Evolutionary conservation across 2,113 vertebrate species (phyloP), one percentile per base, ranked within the genome.

Genomic region (Chlorocebus sabaeus): DNA sequence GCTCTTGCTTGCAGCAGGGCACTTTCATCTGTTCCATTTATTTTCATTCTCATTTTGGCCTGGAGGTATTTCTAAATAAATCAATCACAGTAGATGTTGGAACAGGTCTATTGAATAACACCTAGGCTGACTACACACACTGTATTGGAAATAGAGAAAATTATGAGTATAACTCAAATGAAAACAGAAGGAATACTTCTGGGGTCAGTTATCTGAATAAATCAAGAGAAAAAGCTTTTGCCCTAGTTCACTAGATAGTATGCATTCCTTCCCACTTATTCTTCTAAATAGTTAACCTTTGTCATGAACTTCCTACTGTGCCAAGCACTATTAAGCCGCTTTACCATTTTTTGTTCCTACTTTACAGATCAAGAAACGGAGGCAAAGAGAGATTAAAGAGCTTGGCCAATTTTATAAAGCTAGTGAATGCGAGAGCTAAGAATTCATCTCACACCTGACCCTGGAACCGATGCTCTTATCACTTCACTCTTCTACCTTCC

Each of bases 51-150:
- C 95, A 79, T 97, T 98, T 98, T 98, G 96, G 98, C 98, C 98
- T 97, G 88, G 86, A 95, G 97, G 85, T 98, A 97, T 98, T 98
- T 98, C 96, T 96, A 98, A 98, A 98, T 98, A 98, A 98, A 95
- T 98, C 97, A 98, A 91, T 97, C 93, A 96, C 48, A 64, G 84
- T 55, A 88, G 90, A 98, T 93, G 81, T 57, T 96, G 38, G 87
- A 96, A 88, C 55, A 64, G 93, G 93, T 96, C 95, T 97, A 86
- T n/a, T 84, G 94, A 96, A 88, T 97, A 97, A 95, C 70, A 98
- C 94, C 90, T 96, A 95, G 48, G 67, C 95, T 95, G 89, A 90
- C 93, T 94, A 92, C 23, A 97, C 27, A 90, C 7, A n/a, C 48
- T 93, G 57, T 88, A 57, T 85, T 64, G 76, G 92, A 75, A 96